Conservation (phyloP, 1,140 invertebrate species). For the Caenorhabditis latens region DNA sequence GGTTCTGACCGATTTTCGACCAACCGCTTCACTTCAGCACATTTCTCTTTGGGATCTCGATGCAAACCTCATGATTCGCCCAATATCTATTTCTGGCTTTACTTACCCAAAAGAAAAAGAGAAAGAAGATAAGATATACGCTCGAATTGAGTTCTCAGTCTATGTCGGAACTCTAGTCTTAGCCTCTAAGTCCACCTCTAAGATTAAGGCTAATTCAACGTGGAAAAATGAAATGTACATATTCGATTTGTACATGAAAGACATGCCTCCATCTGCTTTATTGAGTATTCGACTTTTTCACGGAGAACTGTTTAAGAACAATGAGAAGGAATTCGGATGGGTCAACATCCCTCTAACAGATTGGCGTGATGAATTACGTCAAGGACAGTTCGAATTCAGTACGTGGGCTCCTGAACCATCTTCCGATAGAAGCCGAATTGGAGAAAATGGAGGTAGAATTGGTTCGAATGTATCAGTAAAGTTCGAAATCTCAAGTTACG, state of each 20-base stretch:
- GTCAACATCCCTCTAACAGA: constrained; percentile 35
- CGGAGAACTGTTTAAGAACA: constrained; percentile 2
- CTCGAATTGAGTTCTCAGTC: constrained; percentile 68
- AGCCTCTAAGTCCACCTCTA: background rate
- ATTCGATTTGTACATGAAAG: constrained; percentile 73
- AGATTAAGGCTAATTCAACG: background rate
- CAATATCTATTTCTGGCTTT: constrained; percentile 27
- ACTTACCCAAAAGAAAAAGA: no score
- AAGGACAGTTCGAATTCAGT: constrained; percentile 30
- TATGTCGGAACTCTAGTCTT: constrained; percentile 45
- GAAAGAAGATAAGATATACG: constrained; percentile 41
- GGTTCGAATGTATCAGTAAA: background rate
- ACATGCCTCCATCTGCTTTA: constrained; percentile 68
- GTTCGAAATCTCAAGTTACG: constrained; percentile 27
- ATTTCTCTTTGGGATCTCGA: constrained; percentile 25
- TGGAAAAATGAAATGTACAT: constrained; percentile 65
- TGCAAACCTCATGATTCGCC: constrained; percentile 7
- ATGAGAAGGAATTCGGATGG: constrained; percentile 39
- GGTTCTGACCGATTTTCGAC: constrained; percentile 28
- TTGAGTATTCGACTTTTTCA: constrained; percentile 59
- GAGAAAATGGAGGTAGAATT: constrained; percentile 36
- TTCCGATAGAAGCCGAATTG: constrained; percentile 5
- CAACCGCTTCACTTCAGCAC: background rate
- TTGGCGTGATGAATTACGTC: constrained; percentile 41
- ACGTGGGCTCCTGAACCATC: constrained; percentile 12